Percentiles rank a stretch among this genome's conserved stretches.
Evolutionary conservation across 1,140 invertebrate genomes (phyloP).

Genomic region (Eubasilissa regina): DNA sequence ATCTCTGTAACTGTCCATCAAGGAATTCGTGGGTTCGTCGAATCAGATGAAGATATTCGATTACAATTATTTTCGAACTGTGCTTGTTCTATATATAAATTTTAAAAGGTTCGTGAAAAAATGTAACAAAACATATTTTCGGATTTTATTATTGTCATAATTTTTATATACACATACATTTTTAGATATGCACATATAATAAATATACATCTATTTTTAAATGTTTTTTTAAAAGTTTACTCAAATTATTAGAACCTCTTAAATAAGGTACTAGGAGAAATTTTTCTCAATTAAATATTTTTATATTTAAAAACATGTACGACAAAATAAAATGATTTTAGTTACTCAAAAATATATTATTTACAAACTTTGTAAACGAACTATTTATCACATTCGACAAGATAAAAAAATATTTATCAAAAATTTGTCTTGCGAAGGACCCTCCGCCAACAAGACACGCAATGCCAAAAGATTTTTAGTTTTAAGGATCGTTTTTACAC

Average conservation of each 20-base stretch:
- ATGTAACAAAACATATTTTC: too few relatives aligned
- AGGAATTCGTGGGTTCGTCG: constrained; percentile 27
- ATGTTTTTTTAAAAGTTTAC: not conserved
- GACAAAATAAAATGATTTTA: too few relatives aligned
- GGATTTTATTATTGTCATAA: too few relatives aligned
- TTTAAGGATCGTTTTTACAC: not conserved
- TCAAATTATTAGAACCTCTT: not conserved
- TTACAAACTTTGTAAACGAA: too few relatives aligned
- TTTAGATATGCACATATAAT: not conserved
- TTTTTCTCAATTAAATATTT: too few relatives aligned
- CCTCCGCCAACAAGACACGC: not conserved
- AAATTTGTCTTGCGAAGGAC: not conserved
- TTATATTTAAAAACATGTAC: too few relatives aligned
- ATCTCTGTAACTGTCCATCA: constrained; percentile 44
- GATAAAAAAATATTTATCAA: not conserved
- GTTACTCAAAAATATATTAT: too few relatives aligned
- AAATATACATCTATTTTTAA: too few relatives aligned
- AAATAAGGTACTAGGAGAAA: too few relatives aligned
- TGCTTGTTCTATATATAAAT: too few relatives aligned
- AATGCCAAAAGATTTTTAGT: not conserved
- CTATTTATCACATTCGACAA: not conserved
- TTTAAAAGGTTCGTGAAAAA: too few relatives aligned
- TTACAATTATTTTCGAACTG: not conserved
- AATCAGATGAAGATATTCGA: constrained; percentile 17
- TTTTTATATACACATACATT: too few relatives aligned